A percentile compares a stretch with the other conserved stretches of the same genome.
phyloP scores from a whole-genome alignment of 2,888 invertebrate species.

The Philaethria dido region DNA sequence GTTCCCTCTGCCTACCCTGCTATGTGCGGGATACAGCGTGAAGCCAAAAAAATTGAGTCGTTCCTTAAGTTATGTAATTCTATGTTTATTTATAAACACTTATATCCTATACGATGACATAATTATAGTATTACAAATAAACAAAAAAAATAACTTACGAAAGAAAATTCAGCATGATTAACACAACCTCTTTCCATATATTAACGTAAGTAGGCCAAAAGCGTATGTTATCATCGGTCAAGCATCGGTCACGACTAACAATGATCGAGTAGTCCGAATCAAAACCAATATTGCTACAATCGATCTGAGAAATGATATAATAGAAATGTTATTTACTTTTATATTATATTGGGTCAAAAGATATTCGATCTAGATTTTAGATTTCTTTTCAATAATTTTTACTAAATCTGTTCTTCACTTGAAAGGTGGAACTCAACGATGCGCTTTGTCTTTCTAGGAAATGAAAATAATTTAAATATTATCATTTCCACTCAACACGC shows the following conservation, averaged over 20 bases:
- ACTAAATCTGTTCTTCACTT: no score
- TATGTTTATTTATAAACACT: neutral
- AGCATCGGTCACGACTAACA: constrained; percentile 15
- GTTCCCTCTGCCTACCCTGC: no score
- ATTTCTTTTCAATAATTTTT: neutral
- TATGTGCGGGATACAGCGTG: no score
- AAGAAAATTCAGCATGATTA: neutral
- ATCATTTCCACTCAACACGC: no score
- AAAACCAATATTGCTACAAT: constrained; percentile 7
- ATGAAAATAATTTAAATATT: no score
- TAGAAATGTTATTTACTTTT: neutral
- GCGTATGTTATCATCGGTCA: constrained; percentile 12
- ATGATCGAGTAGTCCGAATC: constrained; percentile 6
- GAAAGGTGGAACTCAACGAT: no score
- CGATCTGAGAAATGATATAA: neutral
- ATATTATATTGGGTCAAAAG: neutral
- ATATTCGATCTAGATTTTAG: neutral
- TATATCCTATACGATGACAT: neutral
- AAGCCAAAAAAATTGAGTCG: no score
- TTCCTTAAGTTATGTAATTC: no score
- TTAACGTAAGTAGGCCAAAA: constrained; percentile 17
- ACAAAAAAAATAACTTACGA: neutral
- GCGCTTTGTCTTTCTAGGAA: no score
- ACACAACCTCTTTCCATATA: neutral
- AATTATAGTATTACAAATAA: neutral